Evolutionary conservation across 2,113 vertebrate species (phyloP).

Genomic region (Rhadina sibilatrix): DNA sequence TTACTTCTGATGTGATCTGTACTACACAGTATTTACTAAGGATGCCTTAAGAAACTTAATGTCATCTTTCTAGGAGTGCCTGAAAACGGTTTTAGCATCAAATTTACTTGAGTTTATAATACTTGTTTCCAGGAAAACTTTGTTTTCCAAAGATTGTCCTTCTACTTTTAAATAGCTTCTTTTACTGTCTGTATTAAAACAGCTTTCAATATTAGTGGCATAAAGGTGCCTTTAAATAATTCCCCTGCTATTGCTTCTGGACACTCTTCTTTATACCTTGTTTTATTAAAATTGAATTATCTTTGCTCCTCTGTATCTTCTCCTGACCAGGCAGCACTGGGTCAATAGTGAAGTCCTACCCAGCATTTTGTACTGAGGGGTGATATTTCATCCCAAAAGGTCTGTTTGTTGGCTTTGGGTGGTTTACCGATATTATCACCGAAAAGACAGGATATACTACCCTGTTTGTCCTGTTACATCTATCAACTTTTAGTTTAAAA

Average conservation of each 20-base stretch:
- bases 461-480: neutral
- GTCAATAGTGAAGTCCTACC: neutral
- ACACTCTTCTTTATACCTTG: neutral
- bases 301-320: neutral
- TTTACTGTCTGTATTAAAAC: neutral
- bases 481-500: neutral
- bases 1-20: neutral
- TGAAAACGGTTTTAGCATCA: neutral
- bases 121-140: neutral
- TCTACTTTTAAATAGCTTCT: neutral
- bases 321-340: neutral
- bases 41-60: neutral
- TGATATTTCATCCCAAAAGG: neutral
- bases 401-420: neutral
- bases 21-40: neutral
- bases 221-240: neutral
- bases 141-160: neutral
- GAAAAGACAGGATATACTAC: neutral
- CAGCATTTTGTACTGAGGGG: neutral
- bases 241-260: neutral
- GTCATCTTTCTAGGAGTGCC: neutral
- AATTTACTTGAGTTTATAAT: neutral
- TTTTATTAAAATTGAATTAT: neutral
- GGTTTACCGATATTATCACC: neutral
- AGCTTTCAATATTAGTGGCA: neutral